Conservation (phyloP, 2,113 vertebrate genomes). For the Oncorhynchus kisutch region DNA sequence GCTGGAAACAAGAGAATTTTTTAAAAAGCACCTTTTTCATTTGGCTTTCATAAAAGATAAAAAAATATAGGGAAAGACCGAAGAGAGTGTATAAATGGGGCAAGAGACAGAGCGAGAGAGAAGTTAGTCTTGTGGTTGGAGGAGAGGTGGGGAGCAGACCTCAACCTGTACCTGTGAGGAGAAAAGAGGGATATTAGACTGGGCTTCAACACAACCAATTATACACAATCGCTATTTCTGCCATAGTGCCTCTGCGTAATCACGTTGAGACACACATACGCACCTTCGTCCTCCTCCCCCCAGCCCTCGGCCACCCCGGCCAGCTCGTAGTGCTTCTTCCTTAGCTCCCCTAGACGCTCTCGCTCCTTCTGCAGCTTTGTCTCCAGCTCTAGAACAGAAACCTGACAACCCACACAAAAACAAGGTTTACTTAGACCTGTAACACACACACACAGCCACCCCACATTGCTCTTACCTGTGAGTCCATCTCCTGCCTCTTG, state of each 20-base stretch:
- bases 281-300: slow-evolving; percentile 77
- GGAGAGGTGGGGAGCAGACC: not conserved
- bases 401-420: slow-evolving; percentile 67
- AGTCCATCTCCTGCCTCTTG: slow-evolving; percentile 97
- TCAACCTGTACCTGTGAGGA: slow-evolving; percentile 70
- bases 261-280: not conserved
- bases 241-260: not conserved
- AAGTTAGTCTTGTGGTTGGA: slow-evolving; percentile 38
- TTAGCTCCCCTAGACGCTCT: slow-evolving; percentile 89
- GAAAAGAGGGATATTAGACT: slow-evolving; percentile 7
- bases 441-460: not conserved
- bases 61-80: slow-evolving; percentile 28
- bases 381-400: slow-evolving; percentile 91
- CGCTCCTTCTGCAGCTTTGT: slow-evolving; percentile 92
- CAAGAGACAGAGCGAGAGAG: slow-evolving; percentile 50
- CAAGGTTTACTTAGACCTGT: not conserved
- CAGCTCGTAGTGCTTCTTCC: slow-evolving; percentile 95
- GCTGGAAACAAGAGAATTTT: slow-evolving; percentile 31
- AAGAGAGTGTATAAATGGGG: slow-evolving; percentile 52
- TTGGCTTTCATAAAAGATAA: slow-evolving; percentile 66
- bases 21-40: slow-evolving; percentile 71
- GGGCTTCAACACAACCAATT: not conserved
- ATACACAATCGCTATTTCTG: not conserved
- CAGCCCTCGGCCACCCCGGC: slow-evolving; percentile 92
- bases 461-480: slow-evolving; percentile 79